phyloP scores from a whole-genome alignment of 2,888 invertebrate species.

The Noctua comes region DNA sequence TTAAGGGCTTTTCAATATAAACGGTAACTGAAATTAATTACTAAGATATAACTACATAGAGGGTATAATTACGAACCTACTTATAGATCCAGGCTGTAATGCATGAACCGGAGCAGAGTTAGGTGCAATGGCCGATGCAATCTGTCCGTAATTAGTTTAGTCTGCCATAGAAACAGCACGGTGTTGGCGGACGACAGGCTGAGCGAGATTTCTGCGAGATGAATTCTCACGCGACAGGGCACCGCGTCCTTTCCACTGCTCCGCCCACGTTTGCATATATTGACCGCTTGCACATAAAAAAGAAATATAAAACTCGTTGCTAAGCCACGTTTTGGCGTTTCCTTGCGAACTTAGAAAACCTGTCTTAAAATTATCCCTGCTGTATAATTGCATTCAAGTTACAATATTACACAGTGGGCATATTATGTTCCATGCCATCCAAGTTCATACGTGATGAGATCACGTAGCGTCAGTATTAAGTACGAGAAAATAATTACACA shows the following conservation, averaged over 20 bases:
- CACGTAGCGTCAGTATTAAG: conserved; percentile 68
- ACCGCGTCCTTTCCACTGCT: conserved; percentile 63
- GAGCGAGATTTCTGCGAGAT: conserved; percentile 71
- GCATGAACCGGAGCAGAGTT: conserved; percentile 71
- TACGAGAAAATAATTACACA: conserved; percentile 67
- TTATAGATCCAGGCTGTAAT: conserved; percentile 67
- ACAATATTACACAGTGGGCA: conserved; percentile 36
- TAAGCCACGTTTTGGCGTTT: conserved; percentile 33
- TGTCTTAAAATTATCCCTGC: conserved; percentile 22
- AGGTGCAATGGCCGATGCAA: conserved; percentile 81
- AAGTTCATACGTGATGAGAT: conserved; percentile 76
- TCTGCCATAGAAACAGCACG: conserved; percentile 67
- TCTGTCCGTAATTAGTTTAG: conserved; percentile 81
- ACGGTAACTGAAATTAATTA: conserved; percentile 28
- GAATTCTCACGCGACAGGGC: conserved; percentile 73
- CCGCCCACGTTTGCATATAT: conserved; percentile 65
- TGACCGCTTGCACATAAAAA: conserved; percentile 38
- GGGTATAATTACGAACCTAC: conserved; percentile 34
- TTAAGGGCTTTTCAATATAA: conserved; percentile 22
- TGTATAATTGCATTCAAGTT: conserved; percentile 30
- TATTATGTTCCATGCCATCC: conserved; percentile 46
- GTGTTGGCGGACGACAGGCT: conserved; percentile 63
- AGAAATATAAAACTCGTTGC: conserved; percentile 18
- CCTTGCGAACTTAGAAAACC: conserved; percentile 41
- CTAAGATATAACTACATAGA: conserved; percentile 4